Base-by-base conservation (phyloP, 2,797 vertebrate species). In the Acestrorhynchus altus region DNA sequence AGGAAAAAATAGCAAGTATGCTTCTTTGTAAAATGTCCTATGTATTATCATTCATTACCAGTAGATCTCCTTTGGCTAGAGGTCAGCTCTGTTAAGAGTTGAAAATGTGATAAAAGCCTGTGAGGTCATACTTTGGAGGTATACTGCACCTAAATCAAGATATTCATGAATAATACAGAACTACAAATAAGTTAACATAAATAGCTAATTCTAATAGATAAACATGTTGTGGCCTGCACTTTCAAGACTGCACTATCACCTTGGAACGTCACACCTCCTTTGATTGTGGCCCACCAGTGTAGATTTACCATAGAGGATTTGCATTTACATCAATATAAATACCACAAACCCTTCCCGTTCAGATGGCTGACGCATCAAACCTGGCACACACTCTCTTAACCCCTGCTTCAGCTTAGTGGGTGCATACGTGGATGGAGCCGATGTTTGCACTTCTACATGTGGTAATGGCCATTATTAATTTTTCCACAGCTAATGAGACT, bases 401-500 rank as follows among this genome's bases (percentile, higher is more conserved):
- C 39, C 26, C 20, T 51, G 9, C 28, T 35, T 11, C 16, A 31
- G 40, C 16, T 57, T n/a, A 15, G 4, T 15, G n/a, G 18, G 51
- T 54, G 16, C 46, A 9, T 59, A 20, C 11, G n/a, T 76, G 57
- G 18, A 82, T 82, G 81, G 81, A 81, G 61, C 52, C 74, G 13
- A 39, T 79, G 1, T 71, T 82, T 66, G 72, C 66, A 39, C 31
- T 75, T 31, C 12, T 79, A 46, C 73, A 79, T 1, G 4, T 82
- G 8, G 13, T 82, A 66, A 75, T 82, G 28, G 15, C 66, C 52
- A 78, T 78, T 10, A 26, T 82, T 49, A 77, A 59, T 77, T 83
- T 91, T 31, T 87, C 87, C 46, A 78, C 61, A 47, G 78, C 84
- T 16, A 78, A 89, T 63, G 83, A 86, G 24, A 64, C n/a, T 0